Evolutionary conservation across 1,140 invertebrate species (phyloP), one percentile per base, ranked within the genome.

Genomic region (Penaeus vannamei): DNA sequence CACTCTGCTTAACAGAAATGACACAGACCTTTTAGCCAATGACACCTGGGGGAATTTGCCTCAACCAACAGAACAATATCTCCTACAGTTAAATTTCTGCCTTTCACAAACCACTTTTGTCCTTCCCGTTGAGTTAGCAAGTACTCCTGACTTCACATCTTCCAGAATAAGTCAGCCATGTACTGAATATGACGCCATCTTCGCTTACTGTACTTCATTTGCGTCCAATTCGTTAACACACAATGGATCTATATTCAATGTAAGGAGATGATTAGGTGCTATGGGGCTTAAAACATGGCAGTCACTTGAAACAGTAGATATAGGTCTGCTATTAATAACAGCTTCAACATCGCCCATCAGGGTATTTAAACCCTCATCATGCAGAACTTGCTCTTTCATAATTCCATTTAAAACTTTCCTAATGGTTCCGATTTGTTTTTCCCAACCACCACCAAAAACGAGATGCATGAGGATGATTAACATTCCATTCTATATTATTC

Each of bases 21-120:
- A 93, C 91, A 5, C 92, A n/a, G 85, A n/a, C 91, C 93, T 32
- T 93, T 29, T 4, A 81, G n/a, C 93, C 93, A 93, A 85, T 92
- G 92, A 12, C 32, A 26, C 4, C 89, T 80, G 1, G 87, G 64
- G 0, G 32, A 17, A 72, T 79, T 84, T 0, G 91, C 81, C 0
- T 90, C 87, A 12, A 82, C 83, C 0, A 92, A 10, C n/a, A 92
- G 7, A 26, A 92, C 92, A 5, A 92, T n/a, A 32, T 87, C 62
- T 7, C 76, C 91, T 29, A 59, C 26, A 42, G 76, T 92, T 92
- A 93, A n/a, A 84, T 84, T 84, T 32, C 23, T n/a, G 76, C 32
- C 14, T 26, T 19, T 5, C 23, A 26, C 32, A 32, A 60, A 17
- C 89, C 64, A 90, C 29, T 90, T 90, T 5, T 90, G 62, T 23